A percentile compares a stretch with the other conserved stretches of the same genome.
Evolutionary conservation across 2,113 vertebrate genomes (phyloP).

Genomic region (Corythaixoides concolor): DNA sequence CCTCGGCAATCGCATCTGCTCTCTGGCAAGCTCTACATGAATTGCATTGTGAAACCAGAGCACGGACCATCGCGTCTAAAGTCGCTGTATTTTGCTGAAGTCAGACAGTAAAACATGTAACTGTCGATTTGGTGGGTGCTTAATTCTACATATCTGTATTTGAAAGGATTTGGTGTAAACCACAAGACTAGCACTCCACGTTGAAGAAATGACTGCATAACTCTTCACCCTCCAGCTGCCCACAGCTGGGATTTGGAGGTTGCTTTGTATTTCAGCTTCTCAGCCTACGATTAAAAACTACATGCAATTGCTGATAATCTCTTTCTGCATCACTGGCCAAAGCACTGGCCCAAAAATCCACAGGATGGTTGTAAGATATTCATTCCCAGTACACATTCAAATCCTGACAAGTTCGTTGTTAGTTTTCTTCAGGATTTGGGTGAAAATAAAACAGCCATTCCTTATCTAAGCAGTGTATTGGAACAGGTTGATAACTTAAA

Average conservation of each 20-base stretch:
- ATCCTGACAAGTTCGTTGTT: background rate
- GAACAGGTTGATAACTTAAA: background rate
- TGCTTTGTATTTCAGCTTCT: background rate
- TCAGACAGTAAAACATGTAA: background rate
- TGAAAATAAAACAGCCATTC: background rate
- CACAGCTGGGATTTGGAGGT: background rate
- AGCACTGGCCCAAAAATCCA: background rate
- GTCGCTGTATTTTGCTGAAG: background rate
- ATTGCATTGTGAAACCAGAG: background rate
- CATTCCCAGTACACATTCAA: background rate
- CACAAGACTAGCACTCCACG: background rate
- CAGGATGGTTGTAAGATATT: background rate
- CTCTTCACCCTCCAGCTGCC: background rate
- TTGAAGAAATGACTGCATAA: background rate
- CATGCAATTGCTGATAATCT: background rate
- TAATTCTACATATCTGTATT: background rate
- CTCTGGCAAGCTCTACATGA: background rate
- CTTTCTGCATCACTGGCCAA: background rate
- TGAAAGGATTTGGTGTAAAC: background rate
- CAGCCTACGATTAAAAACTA: background rate
- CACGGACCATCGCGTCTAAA: background rate
- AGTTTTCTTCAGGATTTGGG: background rate
- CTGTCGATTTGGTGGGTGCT: background rate
- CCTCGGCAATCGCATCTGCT: background rate
- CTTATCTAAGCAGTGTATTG: background rate